Evolutionary conservation across 2,888 invertebrate species (phyloP), one percentile per base, ranked within the genome.

Genomic region (Chalcis sispes): DNA sequence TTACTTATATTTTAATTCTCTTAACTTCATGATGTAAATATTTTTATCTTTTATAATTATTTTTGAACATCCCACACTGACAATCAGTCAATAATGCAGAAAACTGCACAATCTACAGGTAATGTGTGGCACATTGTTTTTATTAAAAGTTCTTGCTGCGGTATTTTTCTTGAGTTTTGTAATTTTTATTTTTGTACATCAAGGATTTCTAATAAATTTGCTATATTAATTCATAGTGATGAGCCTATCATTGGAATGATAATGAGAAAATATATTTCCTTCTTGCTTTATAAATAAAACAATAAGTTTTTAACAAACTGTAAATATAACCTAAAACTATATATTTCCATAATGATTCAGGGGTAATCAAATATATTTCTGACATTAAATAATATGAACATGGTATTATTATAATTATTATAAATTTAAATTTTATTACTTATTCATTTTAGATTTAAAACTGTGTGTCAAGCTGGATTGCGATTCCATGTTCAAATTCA

Each of bases 261-360:
- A 32, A 73, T 67, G 73, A 61, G 8, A n/a, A 40, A 58, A 18
- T 18, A n/a, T 4, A 32, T 13, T 52, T n/a, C 32, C 8, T 52
- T 32, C n/a, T n/a, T 18, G 50, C 50, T 52, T 15, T 13, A 8
- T 29, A 7, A 42, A 13, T 42, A 13, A 46, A 15, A 20, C 27
- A 36, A 23, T 1, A 15, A 7, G 36, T 42, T 29, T 13, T 65
- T 73, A 10, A 1, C 15, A 58, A 69, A n/a, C 20, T 7, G 20
- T 50, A 72, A 62, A 72, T 72, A 69, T 72, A 77, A 77, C 74
- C 73, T 77, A 56, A 25, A 56, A 70, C 13, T 2, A 50, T 8
- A 25, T 20, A 20, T 32, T 58, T 32, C 18, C n/a, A 72, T 10
- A 62, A 77, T 77, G 77, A 62, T 77, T 56, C 75, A 72, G 75